These are phyloP conservation scores for Kradibia gibbosae DNA, from an alignment of 1,140 invertebrate species.

Conservation along the genomic window DNA sequence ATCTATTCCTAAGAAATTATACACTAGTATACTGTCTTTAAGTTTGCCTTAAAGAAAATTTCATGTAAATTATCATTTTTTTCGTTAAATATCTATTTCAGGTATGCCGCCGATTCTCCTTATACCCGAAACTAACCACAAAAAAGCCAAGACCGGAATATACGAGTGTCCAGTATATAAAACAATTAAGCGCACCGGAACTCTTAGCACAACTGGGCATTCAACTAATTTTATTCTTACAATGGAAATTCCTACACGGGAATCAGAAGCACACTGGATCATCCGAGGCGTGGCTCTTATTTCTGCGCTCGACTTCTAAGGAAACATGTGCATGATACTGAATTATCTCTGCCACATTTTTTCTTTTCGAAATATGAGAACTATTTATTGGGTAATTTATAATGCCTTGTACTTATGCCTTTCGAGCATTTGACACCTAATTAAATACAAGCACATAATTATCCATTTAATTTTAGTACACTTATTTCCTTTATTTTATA, in stretches of 20 bases:
- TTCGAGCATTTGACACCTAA: too few species aligned
- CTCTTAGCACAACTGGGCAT: conserved; percentile 84
- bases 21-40: conserved; percentile 71
- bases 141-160: conserved; percentile 62
- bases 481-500: too few species aligned
- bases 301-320: conserved; percentile 82
- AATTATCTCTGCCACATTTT: not conserved
- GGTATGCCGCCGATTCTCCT: conserved; percentile 79
- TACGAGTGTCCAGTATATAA: conserved; percentile 87
- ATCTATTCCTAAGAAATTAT: conserved; percentile 77
- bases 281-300: conserved; percentile 84
- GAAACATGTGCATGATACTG: too few species aligned
- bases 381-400: not conserved
- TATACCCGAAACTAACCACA: conserved; percentile 75
- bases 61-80: not conserved
- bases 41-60: not conserved
- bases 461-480: too few species aligned
- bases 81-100: conserved; percentile 53
- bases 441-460: too few species aligned
- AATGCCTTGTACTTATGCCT: too few species aligned
- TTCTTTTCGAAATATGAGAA: not conserved
- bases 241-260: conserved; percentile 78
- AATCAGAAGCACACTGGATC: conserved; percentile 81
- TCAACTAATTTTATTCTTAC: conserved; percentile 87
- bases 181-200: conserved; percentile 78